Base-by-base conservation (phyloP, 2,113 vertebrate species). In the Lagopus muta region DNA sequence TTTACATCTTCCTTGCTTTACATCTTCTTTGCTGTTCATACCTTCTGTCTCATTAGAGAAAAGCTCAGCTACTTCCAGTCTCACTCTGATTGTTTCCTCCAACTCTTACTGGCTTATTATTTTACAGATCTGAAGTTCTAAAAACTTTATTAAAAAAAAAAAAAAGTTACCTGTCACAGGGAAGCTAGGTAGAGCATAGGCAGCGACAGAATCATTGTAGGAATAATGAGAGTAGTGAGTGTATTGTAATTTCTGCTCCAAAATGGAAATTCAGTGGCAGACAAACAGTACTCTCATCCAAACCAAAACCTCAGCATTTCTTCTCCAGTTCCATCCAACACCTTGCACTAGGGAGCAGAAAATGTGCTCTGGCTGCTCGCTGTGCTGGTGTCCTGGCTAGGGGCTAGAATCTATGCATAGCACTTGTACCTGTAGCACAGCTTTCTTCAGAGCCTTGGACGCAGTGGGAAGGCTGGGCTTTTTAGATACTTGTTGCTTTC, bases 381-480 rank as follows among this genome's bases (percentile, higher is more conserved):
- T 0, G 0, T 40, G 21, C 34, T 21, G 22, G 9, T 19, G 4
- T 74, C 30, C 55, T 83, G 45, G 19, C 76, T 83, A 19, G 16
- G 61, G 14, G 11, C 50, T 24, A 71, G 57, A 47, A 16, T 32
- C 14, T 32, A 8, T 2, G 16, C 13, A 2, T 8, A 48, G 36
- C 16, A 27, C 36, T 83, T 57, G 22, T 22, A 48, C 6, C 5
- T 50, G 25, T 58, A 60, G 10, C 7, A 43, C 24, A 50, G 6
- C 47, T 75, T 66, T 67, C 52, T 69, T 18, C 30, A 64, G 36
- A 36, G 58, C n/a, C 20, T 62, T 40, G 16, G 34, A 15, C 4
- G 3, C 1, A 7, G 22, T 0, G 1, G 34, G 14, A 38, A 10
- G 15, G 12, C 24, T 66, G 55, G 32, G 25, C 8, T 67, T 65